These are phyloP conservation scores for Drosophila sp. DNA, from an alignment of 1,140 invertebrate species.

Conservation along the genomic window DNA sequence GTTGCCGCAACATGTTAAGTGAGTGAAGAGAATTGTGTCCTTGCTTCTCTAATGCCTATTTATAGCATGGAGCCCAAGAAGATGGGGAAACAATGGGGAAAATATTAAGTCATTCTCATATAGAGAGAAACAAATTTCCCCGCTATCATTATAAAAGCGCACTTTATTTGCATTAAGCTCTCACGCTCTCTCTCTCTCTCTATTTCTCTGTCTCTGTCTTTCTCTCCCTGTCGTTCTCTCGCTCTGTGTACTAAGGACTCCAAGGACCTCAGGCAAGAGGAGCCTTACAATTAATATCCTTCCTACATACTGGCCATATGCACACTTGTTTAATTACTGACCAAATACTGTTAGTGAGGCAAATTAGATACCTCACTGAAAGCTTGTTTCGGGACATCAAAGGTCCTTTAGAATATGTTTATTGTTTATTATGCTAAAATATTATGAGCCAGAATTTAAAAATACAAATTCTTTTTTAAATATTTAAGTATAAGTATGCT, in stretches of 20 bases:
- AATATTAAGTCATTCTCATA: background rate
- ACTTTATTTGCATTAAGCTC: background rate
- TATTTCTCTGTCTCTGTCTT: background rate
- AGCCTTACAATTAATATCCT: too few species aligned
- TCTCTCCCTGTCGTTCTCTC: background rate
- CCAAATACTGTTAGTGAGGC: too few species aligned
- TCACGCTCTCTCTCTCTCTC: background rate
- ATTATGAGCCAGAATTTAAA: too few species aligned
- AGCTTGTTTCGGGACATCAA: too few species aligned
- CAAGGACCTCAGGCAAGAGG: background rate
- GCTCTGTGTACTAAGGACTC: background rate
- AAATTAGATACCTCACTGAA: too few species aligned
- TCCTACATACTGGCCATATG: too few species aligned
- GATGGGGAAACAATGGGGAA: background rate
- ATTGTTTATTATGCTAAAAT: too few species aligned
- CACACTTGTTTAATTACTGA: too few species aligned
- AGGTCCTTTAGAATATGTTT: too few species aligned
- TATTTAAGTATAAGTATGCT: too few species aligned
- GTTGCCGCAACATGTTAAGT: conserved; percentile 56
- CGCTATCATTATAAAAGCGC: background rate
- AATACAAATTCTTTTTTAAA: too few species aligned
- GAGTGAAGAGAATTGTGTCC: conserved; percentile 3
- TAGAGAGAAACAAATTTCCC: background rate
- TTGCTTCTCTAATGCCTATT: background rate
- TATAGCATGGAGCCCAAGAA: background rate